Conservation (phyloP, 2,797 vertebrate species). For the Protonibea diacanthus region DNA sequence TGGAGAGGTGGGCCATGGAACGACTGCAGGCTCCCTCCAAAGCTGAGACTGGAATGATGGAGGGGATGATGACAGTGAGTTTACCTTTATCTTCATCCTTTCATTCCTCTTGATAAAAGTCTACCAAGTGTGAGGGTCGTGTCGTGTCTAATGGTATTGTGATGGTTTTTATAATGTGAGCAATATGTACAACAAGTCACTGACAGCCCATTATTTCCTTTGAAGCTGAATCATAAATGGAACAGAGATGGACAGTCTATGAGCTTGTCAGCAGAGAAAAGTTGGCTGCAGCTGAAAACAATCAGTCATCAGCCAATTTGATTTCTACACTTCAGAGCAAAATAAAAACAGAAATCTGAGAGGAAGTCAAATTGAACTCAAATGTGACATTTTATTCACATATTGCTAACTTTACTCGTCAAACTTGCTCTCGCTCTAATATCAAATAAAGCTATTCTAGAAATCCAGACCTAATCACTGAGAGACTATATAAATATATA, state of each 20-base stretch:
- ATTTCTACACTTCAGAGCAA: not conserved
- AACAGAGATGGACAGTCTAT: not conserved
- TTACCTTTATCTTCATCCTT: not conserved
- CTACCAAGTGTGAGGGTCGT: no score
- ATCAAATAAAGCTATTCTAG: not conserved
- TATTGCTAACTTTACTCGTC: not conserved
- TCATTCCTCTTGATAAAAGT: not conserved
- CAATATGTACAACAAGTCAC: not conserved
- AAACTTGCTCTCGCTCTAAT: not conserved
- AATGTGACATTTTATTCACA: not conserved
- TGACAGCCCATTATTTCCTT: not conserved
- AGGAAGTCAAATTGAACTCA: not conserved
- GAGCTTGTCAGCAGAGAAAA: not conserved
- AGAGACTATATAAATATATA: slow-evolving; percentile 12
- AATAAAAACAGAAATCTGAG: no score
- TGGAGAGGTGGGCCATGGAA: slow-evolving; percentile 98
- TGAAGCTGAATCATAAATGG: not conserved
- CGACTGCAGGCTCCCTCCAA: slow-evolving; percentile 92
- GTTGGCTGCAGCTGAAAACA: not conserved
- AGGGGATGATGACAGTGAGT: slow-evolving; percentile 97
- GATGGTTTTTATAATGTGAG: no score
- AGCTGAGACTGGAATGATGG: slow-evolving; percentile 91
- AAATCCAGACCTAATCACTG: slow-evolving; percentile 11
- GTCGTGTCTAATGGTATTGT: not conserved
- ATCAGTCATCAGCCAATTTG: not conserved